Evolutionary conservation across 2,113 vertebrate species (phyloP), one percentile per base, ranked within the genome.

Genomic region (Glaucidium brasilianum): DNA sequence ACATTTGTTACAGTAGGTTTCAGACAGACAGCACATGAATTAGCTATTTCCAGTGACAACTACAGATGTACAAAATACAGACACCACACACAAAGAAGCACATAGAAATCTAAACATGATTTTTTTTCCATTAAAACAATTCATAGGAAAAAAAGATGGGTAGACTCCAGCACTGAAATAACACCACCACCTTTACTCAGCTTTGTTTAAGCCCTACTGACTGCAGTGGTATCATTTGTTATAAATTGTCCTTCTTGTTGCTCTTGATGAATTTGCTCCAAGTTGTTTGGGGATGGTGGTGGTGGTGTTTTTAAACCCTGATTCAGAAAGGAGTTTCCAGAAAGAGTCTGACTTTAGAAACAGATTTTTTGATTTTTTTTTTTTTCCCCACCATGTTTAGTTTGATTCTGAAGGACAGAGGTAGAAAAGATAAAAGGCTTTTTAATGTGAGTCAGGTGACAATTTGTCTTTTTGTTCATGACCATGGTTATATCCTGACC

Each of bases 21-120:
- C 81, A 83, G 88, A 59, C 85, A 94, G 66, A 72, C n/a, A 87
- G 64, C 45, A 69, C 66, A 90, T 85, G 53, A 90, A 92, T 92
- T 88, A 93, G 37, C 53, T 62, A 32, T 92, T 97, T 95, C 62
- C 71, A 90, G 41, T 92, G 87, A 69, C 50, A 63, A 27, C 19
- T 81, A 89, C 41, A 80, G 63, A 92, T 79, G 74, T 47, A 67
- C 71, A 79, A 73, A 90, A 62, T n/a, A 39, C 66, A 85, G 58
- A 39, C 26, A 72, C 49, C 43, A 47, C 81, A 95, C 52, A 88
- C 0, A 1, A 89, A 64, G 69, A 30, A 75, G 53, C 60, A 77
- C 67, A 85, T 52, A 59, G 20, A 87, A 75, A 85, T 58, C 27
- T 49, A 79, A 94, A 63, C 5, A 11, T 45, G 23, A 20, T 16